Percentiles rank a stretch among this genome's conserved stretches.
Evolutionary conservation across 2,797 vertebrate genomes (phyloP).

Genomic region (Amniataba percoides): DNA sequence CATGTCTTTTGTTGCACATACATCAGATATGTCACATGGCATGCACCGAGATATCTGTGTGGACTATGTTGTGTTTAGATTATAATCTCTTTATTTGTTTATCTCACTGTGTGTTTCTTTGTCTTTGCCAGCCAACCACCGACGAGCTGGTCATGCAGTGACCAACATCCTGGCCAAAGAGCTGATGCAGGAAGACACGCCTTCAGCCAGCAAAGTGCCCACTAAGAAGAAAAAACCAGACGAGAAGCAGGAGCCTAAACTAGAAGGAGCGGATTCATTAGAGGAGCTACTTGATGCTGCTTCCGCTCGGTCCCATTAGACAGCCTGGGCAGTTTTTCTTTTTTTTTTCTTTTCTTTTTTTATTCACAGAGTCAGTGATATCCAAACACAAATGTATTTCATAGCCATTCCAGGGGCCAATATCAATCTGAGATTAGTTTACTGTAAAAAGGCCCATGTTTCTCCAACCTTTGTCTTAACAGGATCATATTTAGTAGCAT

Average conservation of each 20-base stretch:
- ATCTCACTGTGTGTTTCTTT: constrained; percentile 43
- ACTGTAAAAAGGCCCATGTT: constrained; percentile 14
- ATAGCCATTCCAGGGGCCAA: constrained; percentile 48
- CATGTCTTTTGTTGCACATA: constrained; percentile 16
- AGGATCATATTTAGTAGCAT: constrained; percentile 40
- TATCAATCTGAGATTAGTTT: constrained; percentile 37
- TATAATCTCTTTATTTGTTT: background rate
- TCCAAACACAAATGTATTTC: constrained; percentile 33
- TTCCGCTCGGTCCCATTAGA: constrained; percentile 76
- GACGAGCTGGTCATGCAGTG: constrained; percentile 90
- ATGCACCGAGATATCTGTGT: constrained; percentile 48
- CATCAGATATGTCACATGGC: constrained; percentile 41
- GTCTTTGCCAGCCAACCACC: constrained; percentile 86
- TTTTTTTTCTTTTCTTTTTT: background rate
- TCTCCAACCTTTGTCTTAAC: constrained; percentile 31
- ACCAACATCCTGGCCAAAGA: constrained; percentile 92
- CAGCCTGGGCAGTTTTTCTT: background rate
- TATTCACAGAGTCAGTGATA: constrained; percentile 17
- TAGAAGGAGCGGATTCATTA: constrained; percentile 75
- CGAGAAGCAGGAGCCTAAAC: constrained; percentile 65
- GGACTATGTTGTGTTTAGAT: background rate
- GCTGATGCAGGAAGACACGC: constrained; percentile 87
- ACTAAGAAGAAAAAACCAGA: constrained; percentile 60
- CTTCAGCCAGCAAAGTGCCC: constrained; percentile 55
- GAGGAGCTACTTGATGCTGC: constrained; percentile 83